Evolutionary conservation across 1,140 invertebrate genomes (phyloP).

Genomic region (Pantala flavescens): DNA sequence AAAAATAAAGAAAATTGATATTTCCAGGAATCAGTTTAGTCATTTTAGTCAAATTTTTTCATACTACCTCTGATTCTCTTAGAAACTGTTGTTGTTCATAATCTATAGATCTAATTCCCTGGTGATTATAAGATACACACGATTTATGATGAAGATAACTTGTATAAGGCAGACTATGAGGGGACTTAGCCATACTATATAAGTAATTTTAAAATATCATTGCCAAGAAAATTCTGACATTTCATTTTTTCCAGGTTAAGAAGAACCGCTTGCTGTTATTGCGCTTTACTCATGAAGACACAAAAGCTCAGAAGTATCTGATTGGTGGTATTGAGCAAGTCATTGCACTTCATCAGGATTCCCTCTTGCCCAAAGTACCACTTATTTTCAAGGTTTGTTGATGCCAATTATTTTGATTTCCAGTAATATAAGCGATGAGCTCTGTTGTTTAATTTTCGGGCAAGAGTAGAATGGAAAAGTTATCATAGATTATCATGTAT

Average conservation of each 20-base stretch:
- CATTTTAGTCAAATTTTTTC: background rate
- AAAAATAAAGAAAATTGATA: no score
- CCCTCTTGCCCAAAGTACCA: conserved; percentile 76
- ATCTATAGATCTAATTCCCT: background rate
- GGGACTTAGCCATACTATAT: background rate
- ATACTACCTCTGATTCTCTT: background rate
- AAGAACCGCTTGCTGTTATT: conserved; percentile 60
- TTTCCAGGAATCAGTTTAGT: no score
- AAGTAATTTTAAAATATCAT: conserved; percentile 15
- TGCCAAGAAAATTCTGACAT: background rate
- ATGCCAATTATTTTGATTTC: no score
- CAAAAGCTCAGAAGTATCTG: conserved; percentile 88
- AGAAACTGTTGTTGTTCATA: background rate
- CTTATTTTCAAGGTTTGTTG: conserved; percentile 71
- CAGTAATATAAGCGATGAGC: no score
- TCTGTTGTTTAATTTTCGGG: background rate
- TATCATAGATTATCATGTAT: background rate
- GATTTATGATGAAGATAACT: conserved; percentile 16
- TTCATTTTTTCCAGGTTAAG: conserved; percentile 31
- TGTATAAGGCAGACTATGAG: conserved; percentile 22
- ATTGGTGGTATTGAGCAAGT: conserved; percentile 92
- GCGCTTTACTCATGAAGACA: conserved; percentile 79
- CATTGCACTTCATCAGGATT: conserved; percentile 68
- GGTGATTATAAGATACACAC: conserved; percentile 18
- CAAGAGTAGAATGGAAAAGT: background rate